These are phyloP conservation scores for Brenthis ino DNA, from an alignment of 2,888 invertebrate species.

Conservation along the genomic window DNA sequence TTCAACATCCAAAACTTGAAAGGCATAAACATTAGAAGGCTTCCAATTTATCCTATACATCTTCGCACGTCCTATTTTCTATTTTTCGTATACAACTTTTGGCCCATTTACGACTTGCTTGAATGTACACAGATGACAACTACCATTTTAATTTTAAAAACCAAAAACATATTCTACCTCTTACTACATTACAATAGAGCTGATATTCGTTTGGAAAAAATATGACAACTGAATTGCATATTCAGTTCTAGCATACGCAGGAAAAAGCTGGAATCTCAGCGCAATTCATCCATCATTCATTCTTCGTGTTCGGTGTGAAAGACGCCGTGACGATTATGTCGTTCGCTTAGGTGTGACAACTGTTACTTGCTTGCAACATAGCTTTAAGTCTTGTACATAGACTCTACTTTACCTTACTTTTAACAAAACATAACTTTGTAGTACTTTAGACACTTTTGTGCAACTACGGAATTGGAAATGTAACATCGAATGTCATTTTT, in stretches of 20 bases:
- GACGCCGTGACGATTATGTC: constrained; percentile 74
- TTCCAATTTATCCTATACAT: constrained; percentile 45
- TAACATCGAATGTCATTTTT: constrained; percentile 15
- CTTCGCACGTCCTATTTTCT: constrained; percentile 58
- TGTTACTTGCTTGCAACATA: constrained; percentile 42
- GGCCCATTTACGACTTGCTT: constrained; percentile 68
- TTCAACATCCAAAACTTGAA: constrained; percentile 20
- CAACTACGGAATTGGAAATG: constrained; percentile 28
- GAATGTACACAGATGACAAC: constrained; percentile 60
- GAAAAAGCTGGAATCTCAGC: constrained; percentile 68
- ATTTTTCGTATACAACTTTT: constrained; percentile 68
- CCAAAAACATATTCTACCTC: constrained; percentile 1
- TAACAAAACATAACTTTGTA: constrained; percentile 51
- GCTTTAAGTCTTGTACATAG: constrained; percentile 55
- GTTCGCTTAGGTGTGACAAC: constrained; percentile 56
- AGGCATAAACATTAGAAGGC: constrained; percentile 32
- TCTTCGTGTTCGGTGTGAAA: constrained; percentile 68
- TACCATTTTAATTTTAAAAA: constrained; percentile 42
- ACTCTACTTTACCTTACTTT: constrained; percentile 56
- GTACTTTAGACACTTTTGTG: constrained; percentile 54
- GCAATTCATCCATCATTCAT: constrained; percentile 78
- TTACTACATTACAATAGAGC: constrained; percentile 42
- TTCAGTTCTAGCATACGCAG: constrained; percentile 53
- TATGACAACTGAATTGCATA: constrained; percentile 39
- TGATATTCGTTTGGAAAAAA: constrained; percentile 35